These are phyloP conservation scores for Laticauda colubrina DNA, from an alignment of 2,113 vertebrate species.

Conservation along the genomic window DNA sequence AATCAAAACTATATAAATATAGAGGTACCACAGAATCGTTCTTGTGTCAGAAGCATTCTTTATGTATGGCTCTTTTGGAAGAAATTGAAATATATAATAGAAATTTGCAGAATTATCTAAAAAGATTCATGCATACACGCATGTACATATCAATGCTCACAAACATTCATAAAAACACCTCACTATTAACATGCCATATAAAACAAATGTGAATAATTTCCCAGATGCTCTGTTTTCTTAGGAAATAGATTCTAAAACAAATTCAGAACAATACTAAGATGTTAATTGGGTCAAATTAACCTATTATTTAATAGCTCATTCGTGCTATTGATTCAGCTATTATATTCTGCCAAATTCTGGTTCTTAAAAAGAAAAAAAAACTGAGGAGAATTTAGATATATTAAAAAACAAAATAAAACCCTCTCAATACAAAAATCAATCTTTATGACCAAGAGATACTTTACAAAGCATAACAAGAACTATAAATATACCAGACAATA, in stretches of 20 bases:
- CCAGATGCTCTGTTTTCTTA: fast-evolving
- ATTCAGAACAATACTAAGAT: not conserved
- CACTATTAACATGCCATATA: not conserved
- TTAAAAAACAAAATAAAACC: not conserved
- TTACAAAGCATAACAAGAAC: constrained; percentile 50
- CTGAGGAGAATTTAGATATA: constrained; percentile 12
- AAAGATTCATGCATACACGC: not conserved
- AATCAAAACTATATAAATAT: constrained; percentile 2
- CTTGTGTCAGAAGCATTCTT: not conserved
- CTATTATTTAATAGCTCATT: not conserved
- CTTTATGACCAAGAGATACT: constrained; percentile 47
- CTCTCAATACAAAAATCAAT: not conserved
- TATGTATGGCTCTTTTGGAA: not conserved
- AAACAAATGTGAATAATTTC: not conserved
- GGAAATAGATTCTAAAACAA: not conserved
- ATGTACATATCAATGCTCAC: not conserved
- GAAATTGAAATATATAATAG: not conserved
- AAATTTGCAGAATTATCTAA: not conserved
- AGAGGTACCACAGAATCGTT: not conserved
- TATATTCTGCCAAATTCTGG: fast-evolving
- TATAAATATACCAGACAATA: constrained; percentile 44
- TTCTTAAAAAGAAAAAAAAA: not conserved
- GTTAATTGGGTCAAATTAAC: not conserved
- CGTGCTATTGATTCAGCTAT: fast-evolving
- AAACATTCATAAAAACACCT: not conserved